Evolutionary conservation across 2,797 vertebrate genomes (phyloP).

Genomic region (Cirrhinus mrigala): DNA sequence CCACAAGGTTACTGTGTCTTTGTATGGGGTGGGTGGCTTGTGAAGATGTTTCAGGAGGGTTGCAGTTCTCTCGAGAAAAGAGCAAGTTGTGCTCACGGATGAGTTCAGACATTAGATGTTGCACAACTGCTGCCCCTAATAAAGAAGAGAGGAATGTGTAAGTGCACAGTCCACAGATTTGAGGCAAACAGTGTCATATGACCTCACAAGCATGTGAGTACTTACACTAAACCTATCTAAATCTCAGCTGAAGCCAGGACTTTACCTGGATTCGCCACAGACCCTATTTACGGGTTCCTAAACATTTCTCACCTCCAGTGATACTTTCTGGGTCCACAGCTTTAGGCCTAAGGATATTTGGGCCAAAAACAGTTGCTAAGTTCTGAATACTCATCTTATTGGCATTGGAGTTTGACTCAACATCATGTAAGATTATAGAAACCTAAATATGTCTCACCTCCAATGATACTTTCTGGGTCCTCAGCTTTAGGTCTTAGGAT

Average conservation of each 20-base stretch:
- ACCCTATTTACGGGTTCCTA: not conserved
- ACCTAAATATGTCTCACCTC: slow-evolving; percentile 68
- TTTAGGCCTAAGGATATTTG: slow-evolving; percentile 83
- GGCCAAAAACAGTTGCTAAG: slow-evolving; percentile 83
- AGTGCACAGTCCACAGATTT: not conserved
- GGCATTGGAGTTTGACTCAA: slow-evolving; percentile 77
- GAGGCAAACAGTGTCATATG: not conserved
- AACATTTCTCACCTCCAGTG: slow-evolving; percentile 73
- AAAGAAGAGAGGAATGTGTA: not conserved
- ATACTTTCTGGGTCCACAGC: slow-evolving; percentile 81
- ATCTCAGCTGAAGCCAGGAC: not conserved
- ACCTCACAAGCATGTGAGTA: not conserved
- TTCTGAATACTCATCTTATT: slow-evolving; percentile 84
- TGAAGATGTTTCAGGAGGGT: slow-evolving; percentile 48
- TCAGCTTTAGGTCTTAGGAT: slow-evolving; percentile 82
- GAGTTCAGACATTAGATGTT: slow-evolving; percentile 73
- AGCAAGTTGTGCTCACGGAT: slow-evolving; percentile 72
- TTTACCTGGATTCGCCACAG: not conserved
- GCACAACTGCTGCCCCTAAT: slow-evolving; percentile 69
- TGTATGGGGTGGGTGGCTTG: slow-evolving; percentile 44
- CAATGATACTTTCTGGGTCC: slow-evolving; percentile 80
- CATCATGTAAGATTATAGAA: slow-evolving; percentile 74
- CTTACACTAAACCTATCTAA: not conserved
- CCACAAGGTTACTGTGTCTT: slow-evolving; percentile 50
- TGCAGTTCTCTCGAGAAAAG: slow-evolving; percentile 55